Evolutionary conservation across 2,888 invertebrate species (phyloP).

Genomic region (Nomada ruficornis): DNA sequence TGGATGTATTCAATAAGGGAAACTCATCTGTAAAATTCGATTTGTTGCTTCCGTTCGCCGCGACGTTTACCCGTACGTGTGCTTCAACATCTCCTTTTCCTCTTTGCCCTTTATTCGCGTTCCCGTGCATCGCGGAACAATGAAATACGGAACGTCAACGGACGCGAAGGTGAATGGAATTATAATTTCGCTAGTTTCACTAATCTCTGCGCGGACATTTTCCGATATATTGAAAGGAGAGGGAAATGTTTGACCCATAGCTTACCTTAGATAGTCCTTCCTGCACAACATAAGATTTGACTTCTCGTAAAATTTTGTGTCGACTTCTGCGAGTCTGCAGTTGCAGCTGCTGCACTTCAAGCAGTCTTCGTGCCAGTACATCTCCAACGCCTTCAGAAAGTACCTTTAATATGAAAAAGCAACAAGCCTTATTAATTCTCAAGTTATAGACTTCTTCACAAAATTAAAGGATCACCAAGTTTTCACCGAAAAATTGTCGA

Average conservation of each 20-base stretch:
- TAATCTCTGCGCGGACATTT: neutral
- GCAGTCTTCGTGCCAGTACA: slow-evolving; percentile 98
- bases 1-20: slow-evolving; percentile 82
- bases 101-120: slow-evolving; percentile 44
- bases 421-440: neutral
- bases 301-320: slow-evolving; percentile 95
- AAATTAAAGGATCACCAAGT: too few relatives aligned
- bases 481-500: too few relatives aligned
- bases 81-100: slow-evolving; percentile 34
- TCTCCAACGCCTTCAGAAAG: slow-evolving; percentile 93
- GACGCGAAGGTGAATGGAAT: slow-evolving; percentile 1
- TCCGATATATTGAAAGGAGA: neutral
- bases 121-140: slow-evolving; percentile 6
- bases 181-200: neutral
- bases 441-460: neutral
- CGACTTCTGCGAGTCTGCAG: slow-evolving; percentile 96
- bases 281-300: slow-evolving; percentile 96
- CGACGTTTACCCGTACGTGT: slow-evolving; percentile 25
- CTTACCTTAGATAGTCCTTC: slow-evolving; percentile 95
- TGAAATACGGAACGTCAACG: slow-evolving; percentile 14
- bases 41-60: slow-evolving; percentile 71
- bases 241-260: neutral
- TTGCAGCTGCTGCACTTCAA: slow-evolving; percentile 97
- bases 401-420: slow-evolving; percentile 78
- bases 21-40: slow-evolving; percentile 83